Evolutionary conservation across 2,888 invertebrate species (phyloP).

Genomic region (Meteorus colon): DNA sequence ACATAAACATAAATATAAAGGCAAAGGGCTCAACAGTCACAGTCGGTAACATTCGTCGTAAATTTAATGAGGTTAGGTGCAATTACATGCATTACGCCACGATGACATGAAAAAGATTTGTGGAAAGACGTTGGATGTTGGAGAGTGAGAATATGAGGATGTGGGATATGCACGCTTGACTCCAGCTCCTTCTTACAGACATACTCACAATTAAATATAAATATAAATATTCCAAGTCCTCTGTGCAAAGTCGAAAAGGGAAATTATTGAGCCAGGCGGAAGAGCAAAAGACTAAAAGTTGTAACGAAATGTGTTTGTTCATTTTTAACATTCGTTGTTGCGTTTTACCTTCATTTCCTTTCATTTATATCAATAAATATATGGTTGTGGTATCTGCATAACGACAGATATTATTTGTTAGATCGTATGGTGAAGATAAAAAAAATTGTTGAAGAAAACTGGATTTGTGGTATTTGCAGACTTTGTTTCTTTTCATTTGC

Average conservation of each 20-base stretch:
- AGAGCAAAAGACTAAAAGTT: constrained; percentile 2
- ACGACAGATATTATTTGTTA: constrained; percentile 1
- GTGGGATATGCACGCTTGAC: constrained; percentile 15
- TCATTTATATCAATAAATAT: background rate
- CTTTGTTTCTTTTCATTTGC: no score
- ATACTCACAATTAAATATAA: constrained; percentile 47
- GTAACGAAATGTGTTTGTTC: background rate
- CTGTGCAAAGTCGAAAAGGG: constrained; percentile 36
- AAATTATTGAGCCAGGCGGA: background rate
- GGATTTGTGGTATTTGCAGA: constrained; percentile 2
- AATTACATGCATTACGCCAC: constrained; percentile 70
- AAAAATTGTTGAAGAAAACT: background rate
- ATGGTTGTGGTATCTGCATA: background rate
- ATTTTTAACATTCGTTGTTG: background rate
- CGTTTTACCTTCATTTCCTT: background rate
- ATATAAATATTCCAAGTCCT: constrained; percentile 36
- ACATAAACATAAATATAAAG: background rate
- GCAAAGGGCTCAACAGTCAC: constrained; percentile 65
- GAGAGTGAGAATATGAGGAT: constrained; percentile 20
- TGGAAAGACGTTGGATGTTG: constrained; percentile 52
- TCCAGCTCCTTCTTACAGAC: background rate
- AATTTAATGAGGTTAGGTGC: constrained; percentile 71
- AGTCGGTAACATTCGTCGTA: constrained; percentile 55
- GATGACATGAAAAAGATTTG: constrained; percentile 59
- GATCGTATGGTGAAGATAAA: background rate